These are phyloP conservation scores for Campaea margaritaria DNA, from an alignment of 2,888 invertebrate species.

Conservation along the genomic window DNA sequence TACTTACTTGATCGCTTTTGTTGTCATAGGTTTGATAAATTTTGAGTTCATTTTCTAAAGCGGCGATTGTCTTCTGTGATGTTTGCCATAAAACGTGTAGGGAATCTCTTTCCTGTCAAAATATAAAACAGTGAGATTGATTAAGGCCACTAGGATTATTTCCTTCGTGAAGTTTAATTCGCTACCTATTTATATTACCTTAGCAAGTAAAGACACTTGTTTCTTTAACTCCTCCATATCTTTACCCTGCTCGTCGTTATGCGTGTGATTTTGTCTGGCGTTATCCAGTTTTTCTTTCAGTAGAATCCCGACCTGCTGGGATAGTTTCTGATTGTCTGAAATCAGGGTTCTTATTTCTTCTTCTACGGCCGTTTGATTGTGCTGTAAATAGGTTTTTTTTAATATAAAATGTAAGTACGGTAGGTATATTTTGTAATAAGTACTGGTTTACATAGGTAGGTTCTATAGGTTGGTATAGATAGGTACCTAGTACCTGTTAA, in stretches of 20 bases:
- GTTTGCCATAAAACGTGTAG: constrained; percentile 88
- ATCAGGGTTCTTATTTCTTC: constrained; percentile 74
- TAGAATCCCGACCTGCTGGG: constrained; percentile 72
- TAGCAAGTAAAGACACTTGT: constrained; percentile 68
- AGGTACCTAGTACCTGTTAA: too few species aligned
- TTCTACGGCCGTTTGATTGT: constrained; percentile 74
- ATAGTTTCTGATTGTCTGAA: constrained; percentile 74
- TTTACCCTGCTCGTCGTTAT: constrained; percentile 56
- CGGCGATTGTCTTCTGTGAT: constrained; percentile 87
- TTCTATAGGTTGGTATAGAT: too few species aligned
- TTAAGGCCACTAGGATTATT: too few species aligned
- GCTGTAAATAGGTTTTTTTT: constrained; percentile 52
- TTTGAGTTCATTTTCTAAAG: constrained; percentile 88
- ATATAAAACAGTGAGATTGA: not conserved
- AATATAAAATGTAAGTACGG: too few species aligned
- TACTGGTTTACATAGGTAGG: not conserved
- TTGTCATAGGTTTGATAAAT: constrained; percentile 76
- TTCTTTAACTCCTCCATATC: constrained; percentile 68
- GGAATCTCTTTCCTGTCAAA: constrained; percentile 87
- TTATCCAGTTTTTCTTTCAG: constrained; percentile 70
- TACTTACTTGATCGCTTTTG: constrained; percentile 61
- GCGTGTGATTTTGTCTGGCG: constrained; percentile 51
- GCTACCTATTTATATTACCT: constrained; percentile 48
- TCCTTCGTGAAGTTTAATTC: too few species aligned
- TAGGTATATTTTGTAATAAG: too few species aligned